phyloP scores from a whole-genome alignment of 2,797 vertebrate genomes.

The Peromyscus aztecus region DNA sequence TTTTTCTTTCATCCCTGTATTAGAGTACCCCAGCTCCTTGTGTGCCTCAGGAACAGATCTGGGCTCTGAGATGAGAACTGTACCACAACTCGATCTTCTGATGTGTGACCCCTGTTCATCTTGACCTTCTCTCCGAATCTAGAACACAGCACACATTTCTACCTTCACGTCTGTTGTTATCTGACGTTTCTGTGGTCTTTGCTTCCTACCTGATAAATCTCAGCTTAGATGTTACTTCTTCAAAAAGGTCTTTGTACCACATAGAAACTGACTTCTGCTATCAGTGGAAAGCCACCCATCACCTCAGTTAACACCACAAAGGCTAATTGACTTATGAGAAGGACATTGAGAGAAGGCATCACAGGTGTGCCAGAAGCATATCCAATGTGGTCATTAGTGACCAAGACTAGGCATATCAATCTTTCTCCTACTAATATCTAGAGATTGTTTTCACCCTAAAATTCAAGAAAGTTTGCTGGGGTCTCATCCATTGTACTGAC shows the following conservation, averaged over 20 bases:
- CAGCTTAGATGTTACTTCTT: background rate
- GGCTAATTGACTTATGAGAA: background rate
- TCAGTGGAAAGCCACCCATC: background rate
- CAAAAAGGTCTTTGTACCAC: background rate
- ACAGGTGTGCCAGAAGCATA: background rate
- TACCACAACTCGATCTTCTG: background rate
- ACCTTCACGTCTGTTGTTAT: background rate
- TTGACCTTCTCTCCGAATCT: background rate
- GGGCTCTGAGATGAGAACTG: background rate
- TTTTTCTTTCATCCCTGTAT: background rate
- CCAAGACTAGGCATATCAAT: background rate
- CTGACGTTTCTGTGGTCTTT: background rate
- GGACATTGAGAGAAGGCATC: background rate
- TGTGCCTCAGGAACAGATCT: background rate
- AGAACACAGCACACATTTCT: background rate
- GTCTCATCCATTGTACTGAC: background rate
- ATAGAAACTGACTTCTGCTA: background rate
- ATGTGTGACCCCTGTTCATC: too few species aligned
- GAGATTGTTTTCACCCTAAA: constrained; percentile 11
- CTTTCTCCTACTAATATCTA: background rate
- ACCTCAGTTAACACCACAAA: background rate
- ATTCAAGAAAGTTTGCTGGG: background rate
- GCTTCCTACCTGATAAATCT: background rate
- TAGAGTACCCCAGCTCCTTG: background rate
- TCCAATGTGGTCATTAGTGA: background rate